Conservation (phyloP, 2,797 vertebrate genomes). For the Muscicapa comitata region DNA sequence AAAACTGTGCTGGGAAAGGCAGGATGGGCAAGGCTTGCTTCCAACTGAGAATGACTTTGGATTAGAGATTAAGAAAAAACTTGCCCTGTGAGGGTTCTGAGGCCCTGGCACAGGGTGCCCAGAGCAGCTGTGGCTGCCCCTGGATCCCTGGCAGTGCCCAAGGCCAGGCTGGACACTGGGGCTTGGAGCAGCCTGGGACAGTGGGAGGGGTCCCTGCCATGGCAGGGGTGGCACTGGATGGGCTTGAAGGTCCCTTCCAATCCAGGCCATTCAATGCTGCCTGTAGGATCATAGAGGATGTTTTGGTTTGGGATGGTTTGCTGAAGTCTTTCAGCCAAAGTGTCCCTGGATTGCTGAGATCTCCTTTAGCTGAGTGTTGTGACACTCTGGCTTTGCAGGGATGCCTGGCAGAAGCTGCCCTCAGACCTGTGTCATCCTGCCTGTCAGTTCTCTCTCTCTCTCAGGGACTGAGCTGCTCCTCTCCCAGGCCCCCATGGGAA, state of each 20-base stretch:
- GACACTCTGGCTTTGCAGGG: not conserved
- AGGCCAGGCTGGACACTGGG: not conserved
- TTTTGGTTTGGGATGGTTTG: not conserved
- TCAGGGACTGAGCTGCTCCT: not conserved
- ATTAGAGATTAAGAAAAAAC: not conserved
- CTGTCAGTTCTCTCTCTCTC: not conserved
- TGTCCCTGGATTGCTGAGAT: not conserved
- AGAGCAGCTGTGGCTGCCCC: not conserved
- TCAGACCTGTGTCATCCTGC: not conserved
- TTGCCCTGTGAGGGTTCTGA: fast-evolving
- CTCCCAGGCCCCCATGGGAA: not conserved
- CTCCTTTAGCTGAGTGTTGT: not conserved
- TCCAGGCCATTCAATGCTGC: too few species aligned
- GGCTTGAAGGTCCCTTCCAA: not conserved
- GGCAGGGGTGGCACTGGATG: not conserved
- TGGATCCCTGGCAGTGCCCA: not conserved
- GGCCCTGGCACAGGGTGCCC: not conserved
- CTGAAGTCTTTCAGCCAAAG: not conserved
- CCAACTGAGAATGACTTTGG: not conserved
- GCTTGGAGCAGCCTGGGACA: fast-evolving
- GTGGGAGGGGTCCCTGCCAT: not conserved
- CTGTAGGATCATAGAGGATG: not conserved
- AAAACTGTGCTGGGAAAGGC: not conserved
- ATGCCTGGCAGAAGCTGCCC: not conserved
- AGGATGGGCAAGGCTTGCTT: not conserved